These are phyloP conservation scores for Cheirogaleus major DNA, from an alignment of 2,797 vertebrate genomes.

Conservation along the genomic window DNA sequence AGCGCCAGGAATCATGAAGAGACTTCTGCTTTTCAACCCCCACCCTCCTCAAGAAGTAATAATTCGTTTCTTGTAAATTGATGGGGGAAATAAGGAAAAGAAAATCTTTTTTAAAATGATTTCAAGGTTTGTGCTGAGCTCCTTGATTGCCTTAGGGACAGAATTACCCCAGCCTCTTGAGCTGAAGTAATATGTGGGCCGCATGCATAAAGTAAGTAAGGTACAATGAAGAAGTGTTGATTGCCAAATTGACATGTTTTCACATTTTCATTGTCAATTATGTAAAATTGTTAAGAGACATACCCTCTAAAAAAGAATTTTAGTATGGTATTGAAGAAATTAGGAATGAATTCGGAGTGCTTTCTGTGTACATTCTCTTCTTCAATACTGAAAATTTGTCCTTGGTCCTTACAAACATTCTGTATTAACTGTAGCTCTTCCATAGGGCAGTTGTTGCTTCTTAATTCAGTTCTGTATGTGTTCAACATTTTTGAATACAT, in stretches of 20 bases:
- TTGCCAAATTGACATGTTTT: slow-evolving; percentile 84
- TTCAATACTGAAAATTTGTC: slow-evolving; percentile 76
- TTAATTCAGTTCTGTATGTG: slow-evolving; percentile 67
- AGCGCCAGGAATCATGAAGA: slow-evolving; percentile 84
- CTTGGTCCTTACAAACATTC: slow-evolving; percentile 68
- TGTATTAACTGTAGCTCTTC: slow-evolving; percentile 72
- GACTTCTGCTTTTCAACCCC: slow-evolving; percentile 80
- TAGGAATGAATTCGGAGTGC: slow-evolving; percentile 73
- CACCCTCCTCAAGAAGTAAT: slow-evolving; percentile 82
- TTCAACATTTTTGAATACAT: slow-evolving; percentile 81
- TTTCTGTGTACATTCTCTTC: slow-evolving; percentile 50
- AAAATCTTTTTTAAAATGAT: slow-evolving; percentile 72
- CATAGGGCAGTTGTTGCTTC: slow-evolving; percentile 81
- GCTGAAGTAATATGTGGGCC: slow-evolving; percentile 78
- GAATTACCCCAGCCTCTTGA: slow-evolving; percentile 82
- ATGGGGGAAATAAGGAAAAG: slow-evolving; percentile 75
- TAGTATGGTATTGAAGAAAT: slow-evolving; percentile 76
- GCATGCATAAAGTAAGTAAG: slow-evolving; percentile 74
- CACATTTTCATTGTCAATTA: slow-evolving; percentile 71
- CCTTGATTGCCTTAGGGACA: slow-evolving; percentile 86
- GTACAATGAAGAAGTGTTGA: slow-evolving; percentile 79
- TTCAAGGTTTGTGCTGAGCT: slow-evolving; percentile 83
- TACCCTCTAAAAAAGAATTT: slow-evolving; percentile 71
- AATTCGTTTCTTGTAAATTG: slow-evolving; percentile 81
- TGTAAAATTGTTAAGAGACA: slow-evolving; percentile 60